Evolutionary conservation across 2,888 invertebrate species (phyloP).

Genomic region (Campaea margaritaria): DNA sequence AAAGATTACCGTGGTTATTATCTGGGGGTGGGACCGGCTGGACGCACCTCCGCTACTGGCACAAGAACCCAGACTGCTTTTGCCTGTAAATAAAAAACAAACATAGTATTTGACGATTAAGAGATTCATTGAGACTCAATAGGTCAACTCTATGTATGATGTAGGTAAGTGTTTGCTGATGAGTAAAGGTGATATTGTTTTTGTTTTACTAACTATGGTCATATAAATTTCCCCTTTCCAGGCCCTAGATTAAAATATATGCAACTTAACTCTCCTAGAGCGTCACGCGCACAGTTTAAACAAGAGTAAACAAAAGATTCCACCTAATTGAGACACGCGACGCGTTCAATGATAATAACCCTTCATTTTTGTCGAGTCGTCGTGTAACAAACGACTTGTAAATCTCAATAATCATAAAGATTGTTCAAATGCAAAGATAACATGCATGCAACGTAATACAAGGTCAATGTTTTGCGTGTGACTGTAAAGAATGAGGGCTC

Average conservation of each 20-base stretch:
- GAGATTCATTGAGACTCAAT: too few species aligned
- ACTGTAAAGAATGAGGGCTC: conserved; percentile 13
- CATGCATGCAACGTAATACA: conserved; percentile 17
- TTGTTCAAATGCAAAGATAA: conserved; percentile 18
- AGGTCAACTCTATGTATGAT: too few species aligned
- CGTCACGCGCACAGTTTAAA: too few species aligned
- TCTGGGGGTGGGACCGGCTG: conserved; percentile 82
- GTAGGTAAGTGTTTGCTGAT: too few species aligned
- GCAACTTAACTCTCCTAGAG: too few species aligned
- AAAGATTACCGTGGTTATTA: conserved; percentile 73
- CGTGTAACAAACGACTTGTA: conserved; percentile 1
- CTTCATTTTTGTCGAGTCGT: not conserved
- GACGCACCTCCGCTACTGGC: conserved; percentile 86
- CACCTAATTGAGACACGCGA: not conserved
- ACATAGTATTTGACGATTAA: not conserved
- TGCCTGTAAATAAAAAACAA: conserved; percentile 63
- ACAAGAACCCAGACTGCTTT: conserved; percentile 89
- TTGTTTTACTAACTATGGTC: not conserved
- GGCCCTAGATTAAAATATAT: too few species aligned
- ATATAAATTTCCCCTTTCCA: too few species aligned
- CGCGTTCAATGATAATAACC: too few species aligned
- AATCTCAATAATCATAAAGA: conserved; percentile 15
- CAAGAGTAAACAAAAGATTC: too few species aligned
- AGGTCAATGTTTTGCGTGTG: conserved; percentile 29
- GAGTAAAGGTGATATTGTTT: too few species aligned